Evolutionary conservation across 2,113 vertebrate species (phyloP).

Genomic region (Macheiramphus alcinus): DNA sequence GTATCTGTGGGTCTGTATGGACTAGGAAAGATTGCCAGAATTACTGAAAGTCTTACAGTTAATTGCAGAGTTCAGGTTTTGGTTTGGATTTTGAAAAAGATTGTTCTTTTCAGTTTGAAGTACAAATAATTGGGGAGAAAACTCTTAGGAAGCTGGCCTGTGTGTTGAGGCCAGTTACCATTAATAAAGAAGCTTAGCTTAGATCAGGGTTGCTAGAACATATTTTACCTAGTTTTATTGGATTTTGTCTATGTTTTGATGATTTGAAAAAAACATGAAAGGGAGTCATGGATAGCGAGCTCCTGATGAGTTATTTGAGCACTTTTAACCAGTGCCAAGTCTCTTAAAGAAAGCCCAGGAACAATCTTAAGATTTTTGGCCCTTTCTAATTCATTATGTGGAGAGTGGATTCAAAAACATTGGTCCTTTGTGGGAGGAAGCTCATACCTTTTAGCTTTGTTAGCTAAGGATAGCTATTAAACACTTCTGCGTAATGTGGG

Average conservation of each 20-base stretch:
- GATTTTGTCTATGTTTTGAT: neutral
- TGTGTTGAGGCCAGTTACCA: neutral
- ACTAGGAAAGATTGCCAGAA: neutral
- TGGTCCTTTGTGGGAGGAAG: neutral
- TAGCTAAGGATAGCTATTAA: neutral
- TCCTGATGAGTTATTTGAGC: neutral
- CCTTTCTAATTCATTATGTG: neutral
- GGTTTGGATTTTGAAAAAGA: neutral
- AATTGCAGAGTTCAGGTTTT: neutral
- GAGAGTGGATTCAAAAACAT: neutral
- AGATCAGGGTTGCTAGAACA: neutral
- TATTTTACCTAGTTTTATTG: neutral
- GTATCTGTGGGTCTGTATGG: neutral
- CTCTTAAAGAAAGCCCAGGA: neutral
- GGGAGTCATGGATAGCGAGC: neutral
- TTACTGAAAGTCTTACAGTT: neutral
- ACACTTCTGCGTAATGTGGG: neutral
- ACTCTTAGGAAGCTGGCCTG: neutral
- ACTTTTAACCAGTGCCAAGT: neutral
- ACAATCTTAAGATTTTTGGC: neutral
- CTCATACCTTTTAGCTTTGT: neutral
- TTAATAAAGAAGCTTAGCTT: neutral
- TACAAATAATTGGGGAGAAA: neutral
- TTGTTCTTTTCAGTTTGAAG: neutral
- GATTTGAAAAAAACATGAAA: neutral